Evolutionary conservation across 2,888 invertebrate genomes (phyloP).

Genomic region (Falcaria lacertinaria): DNA sequence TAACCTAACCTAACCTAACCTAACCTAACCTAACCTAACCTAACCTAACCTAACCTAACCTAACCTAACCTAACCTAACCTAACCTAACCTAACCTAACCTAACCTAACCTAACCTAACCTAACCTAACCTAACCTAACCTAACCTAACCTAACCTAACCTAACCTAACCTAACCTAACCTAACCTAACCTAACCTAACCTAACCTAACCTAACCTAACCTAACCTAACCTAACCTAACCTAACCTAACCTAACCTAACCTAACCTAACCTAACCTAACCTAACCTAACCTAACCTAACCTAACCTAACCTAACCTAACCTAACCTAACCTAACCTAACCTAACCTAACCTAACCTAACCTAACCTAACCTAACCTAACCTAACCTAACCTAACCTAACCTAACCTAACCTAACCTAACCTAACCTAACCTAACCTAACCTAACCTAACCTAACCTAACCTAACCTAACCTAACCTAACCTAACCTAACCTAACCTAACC

Average conservation of each 20-base stretch:
- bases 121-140: slow-evolving; percentile 15
- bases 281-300: slow-evolving; percentile 19
- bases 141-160: slow-evolving; percentile 12
- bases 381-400: slow-evolving; percentile 20
- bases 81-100: slow-evolving; percentile 13
- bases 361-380: slow-evolving; percentile 21
- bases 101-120: slow-evolving; percentile 14
- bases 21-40: slow-evolving; percentile 4
- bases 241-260: slow-evolving; percentile 16
- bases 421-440: slow-evolving; percentile 24
- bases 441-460: slow-evolving; percentile 22
- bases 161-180: slow-evolving; percentile 12
- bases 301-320: slow-evolving; percentile 15
- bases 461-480: slow-evolving; percentile 22
- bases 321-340: slow-evolving; percentile 17
- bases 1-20: slow-evolving; percentile 7
- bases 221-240: slow-evolving; percentile 15
- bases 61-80: slow-evolving; percentile 14
- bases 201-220: slow-evolving; percentile 16
- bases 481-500: slow-evolving; percentile 19
- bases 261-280: slow-evolving; percentile 19
- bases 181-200: slow-evolving; percentile 16
- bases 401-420: slow-evolving; percentile 24
- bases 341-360: slow-evolving; percentile 17
- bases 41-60: slow-evolving; percentile 1